These are phyloP conservation scores for Eira barbara DNA, from an alignment of 2,113 vertebrate genomes.

Conservation along the genomic window DNA sequence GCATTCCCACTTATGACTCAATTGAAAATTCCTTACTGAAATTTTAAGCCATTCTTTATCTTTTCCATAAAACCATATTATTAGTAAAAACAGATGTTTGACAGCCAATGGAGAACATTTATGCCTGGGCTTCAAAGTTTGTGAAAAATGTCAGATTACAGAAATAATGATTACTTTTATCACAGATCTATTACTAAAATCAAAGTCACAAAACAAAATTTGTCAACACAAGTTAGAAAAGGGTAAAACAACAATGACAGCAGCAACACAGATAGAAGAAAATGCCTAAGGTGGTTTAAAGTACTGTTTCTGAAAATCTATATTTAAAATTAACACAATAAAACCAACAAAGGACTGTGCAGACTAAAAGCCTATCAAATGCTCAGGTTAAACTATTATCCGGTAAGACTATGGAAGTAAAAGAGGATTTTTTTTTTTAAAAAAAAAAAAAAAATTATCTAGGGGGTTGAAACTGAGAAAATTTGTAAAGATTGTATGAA, in stretches of 20 bases:
- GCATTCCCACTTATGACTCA: constrained; percentile 33
- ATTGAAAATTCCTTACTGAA: constrained; percentile 52
- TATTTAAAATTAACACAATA: background rate
- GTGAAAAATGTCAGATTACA: constrained; percentile 58
- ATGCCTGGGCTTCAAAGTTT: constrained; percentile 44
- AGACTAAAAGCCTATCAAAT: constrained; percentile 28
- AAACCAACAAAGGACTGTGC: background rate
- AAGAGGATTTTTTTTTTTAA: constrained; percentile 21
- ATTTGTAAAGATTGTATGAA: background rate
- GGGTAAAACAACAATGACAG: constrained; percentile 29
- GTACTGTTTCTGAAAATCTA: constrained; percentile 12
- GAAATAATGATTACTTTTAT: constrained; percentile 64
- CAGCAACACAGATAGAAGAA: constrained; percentile 26
- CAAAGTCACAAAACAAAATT: constrained; percentile 54
- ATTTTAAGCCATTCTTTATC: constrained; percentile 57
- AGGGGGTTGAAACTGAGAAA: background rate
- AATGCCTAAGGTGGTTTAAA: background rate
- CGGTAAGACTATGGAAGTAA: background rate
- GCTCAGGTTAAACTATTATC: background rate
- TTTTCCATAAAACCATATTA: constrained; percentile 53
- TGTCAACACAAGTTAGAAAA: constrained; percentile 51
- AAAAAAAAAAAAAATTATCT: background rate
- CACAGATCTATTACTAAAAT: constrained; percentile 56
- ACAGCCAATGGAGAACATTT: constrained; percentile 38
- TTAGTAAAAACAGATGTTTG: constrained; percentile 56